Percentiles rank a stretch among this genome's conserved stretches.
phyloP scores from a whole-genome alignment of 2,113 vertebrate species.

The Campylomormyrus tamandua region DNA sequence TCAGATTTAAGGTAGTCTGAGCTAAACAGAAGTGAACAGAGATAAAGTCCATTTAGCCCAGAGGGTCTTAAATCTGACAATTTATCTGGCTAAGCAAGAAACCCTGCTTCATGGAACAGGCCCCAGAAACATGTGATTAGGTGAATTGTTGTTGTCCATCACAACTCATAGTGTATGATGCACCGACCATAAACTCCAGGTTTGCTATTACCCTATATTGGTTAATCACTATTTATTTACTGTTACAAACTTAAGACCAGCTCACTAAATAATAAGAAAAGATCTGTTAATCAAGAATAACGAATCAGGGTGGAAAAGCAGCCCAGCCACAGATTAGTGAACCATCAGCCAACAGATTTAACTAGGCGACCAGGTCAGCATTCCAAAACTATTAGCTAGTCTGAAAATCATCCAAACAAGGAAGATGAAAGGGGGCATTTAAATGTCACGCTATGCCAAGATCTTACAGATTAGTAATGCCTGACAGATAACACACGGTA shows the following conservation, averaged over 20 bases:
- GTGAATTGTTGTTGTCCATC: neutral
- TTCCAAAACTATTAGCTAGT: neutral
- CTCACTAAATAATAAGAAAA: neutral
- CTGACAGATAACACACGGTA: neutral
- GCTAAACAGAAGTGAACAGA: neutral
- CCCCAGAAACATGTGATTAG: constrained; percentile 2
- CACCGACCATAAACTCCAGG: neutral
- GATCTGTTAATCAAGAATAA: neutral
- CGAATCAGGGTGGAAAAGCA: neutral
- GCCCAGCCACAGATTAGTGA: neutral
- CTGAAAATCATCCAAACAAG: neutral
- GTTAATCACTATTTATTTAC: neutral
- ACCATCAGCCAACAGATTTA: neutral
- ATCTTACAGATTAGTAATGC: neutral
- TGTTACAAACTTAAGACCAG: neutral
- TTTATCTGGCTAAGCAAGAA: neutral
- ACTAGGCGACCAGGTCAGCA: neutral
- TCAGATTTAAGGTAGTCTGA: neutral
- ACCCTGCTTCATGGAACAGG: neutral
- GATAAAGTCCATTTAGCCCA: neutral
- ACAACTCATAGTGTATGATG: neutral
- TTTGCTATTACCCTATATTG: neutral
- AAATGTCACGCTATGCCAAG: neutral
- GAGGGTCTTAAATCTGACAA: neutral
- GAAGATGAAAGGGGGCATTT: neutral